Conservation (phyloP, 2,888 invertebrate genomes). For the Rotaria magnacalcarata region DNA sequence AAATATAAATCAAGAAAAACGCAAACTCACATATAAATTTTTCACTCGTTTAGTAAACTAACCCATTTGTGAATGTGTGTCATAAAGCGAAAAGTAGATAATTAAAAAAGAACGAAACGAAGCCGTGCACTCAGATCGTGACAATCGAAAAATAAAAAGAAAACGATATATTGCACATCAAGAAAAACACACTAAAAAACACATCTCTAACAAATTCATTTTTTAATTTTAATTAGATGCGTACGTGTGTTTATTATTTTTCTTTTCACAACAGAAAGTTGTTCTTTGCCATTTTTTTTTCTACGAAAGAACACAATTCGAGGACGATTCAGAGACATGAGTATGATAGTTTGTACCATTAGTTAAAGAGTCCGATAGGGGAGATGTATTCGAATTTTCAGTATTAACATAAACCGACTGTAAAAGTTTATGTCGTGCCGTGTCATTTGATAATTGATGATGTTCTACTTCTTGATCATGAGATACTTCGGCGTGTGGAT, state of each 20-base stretch:
- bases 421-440: background rate
- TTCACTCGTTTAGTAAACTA: conserved; percentile 5
- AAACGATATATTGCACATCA: background rate
- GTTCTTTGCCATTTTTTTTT: background rate
- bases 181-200: background rate
- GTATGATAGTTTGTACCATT: conserved; percentile 3
- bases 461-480: background rate
- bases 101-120: background rate
- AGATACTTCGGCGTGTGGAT: background rate
- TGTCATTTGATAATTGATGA: background rate
- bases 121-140: conserved; percentile 25
- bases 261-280: background rate
- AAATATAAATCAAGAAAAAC: background rate
- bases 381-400: background rate
- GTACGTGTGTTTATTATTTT: background rate
- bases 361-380: background rate
- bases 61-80: conserved; percentile 13
- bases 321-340: background rate
- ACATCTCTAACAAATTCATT: background rate
- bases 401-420: background rate
- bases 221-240: background rate
- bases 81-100: background rate
- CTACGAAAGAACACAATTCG: conserved; percentile 20
- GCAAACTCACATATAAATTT: background rate
- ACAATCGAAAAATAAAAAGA: background rate